Base-by-base conservation (phyloP, 2,888 invertebrate species). In the Amiota mariae region DNA sequence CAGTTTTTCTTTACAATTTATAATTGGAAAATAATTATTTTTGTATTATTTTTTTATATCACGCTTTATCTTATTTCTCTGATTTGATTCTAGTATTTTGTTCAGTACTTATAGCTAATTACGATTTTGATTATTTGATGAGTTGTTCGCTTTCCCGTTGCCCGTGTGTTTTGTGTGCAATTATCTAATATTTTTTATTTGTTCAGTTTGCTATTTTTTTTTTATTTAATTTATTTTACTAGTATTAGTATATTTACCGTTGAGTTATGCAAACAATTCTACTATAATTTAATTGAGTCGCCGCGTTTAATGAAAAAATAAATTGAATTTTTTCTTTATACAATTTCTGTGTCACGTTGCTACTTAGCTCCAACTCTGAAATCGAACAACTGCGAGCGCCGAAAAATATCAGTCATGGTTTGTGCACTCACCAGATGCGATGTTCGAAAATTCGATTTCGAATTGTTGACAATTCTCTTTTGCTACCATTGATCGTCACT, bases 311-410 rank as follows among this genome's bases (percentile, higher is more conserved):
- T 36, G n/a, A 59, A 61, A 24, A 46, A 48, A 48, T 57, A 36
- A 36, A 36, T 51, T 8, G 2, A 48, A 47, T 54, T 68, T 66
- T 12, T 66, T 81, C 83, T 82, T 24, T 24, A 24, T 82, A 85
- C 81, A 78, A 85, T 71, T 70, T 56, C 79, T 78, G 72, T 82
- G 76, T 59, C 9, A 72, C 85, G 81, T 79, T 82, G 83, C 85
- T 81, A 78, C 82, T 82, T 78, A 64, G 77, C 80, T 84, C 82
- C 79, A 80, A 82, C 82, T 80, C 82, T 80, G 82, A 59, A 36
- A n/a, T n/a, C n/a, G n/a, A 36, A 36, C 36, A 6, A 59, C 20
- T 59, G 11, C 18, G 59, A 59, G 20, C 59, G 36, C 36, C 36
- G 36, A 36, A 36, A 24, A 36, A 2, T 36, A 36, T 36, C 36